These are phyloP conservation scores for Euura saliciscinereae DNA, from an alignment of 1,140 invertebrate genomes.

Conservation along the genomic window DNA sequence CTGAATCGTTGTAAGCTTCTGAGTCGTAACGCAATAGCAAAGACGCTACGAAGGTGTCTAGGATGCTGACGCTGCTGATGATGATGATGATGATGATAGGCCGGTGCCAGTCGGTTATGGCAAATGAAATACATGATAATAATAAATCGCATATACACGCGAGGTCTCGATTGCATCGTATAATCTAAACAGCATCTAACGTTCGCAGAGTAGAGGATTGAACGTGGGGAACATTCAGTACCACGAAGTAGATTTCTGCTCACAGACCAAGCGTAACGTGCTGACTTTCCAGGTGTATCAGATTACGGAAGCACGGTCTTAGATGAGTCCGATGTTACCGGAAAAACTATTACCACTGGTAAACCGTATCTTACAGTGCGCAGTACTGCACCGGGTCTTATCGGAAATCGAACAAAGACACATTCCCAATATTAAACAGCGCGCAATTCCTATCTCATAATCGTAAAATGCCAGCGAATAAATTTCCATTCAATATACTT, in stretches of 20 bases:
- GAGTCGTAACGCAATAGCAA: not conserved
- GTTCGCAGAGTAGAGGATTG: not conserved
- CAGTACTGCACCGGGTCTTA: no score
- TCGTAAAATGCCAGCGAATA: not conserved
- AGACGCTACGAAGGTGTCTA: not conserved
- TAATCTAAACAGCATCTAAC: not conserved
- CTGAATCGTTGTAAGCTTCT: no score
- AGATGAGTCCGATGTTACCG: not conserved
- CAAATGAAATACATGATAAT: conserved; percentile 4
- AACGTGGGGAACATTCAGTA: not conserved
- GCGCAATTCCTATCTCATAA: not conserved
- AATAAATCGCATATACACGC: conserved; percentile 1
- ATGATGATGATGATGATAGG: not conserved
- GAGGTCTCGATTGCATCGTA: not conserved
- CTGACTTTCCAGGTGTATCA: conserved; percentile 2
- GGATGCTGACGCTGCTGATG: not conserved
- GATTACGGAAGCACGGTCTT: not conserved
- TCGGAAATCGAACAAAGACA: not conserved
- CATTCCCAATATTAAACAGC: not conserved
- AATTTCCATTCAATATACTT: not conserved
- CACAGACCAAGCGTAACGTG: not conserved
- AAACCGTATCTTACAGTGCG: not conserved
- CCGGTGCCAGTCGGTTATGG: not conserved
- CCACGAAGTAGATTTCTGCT: not conserved
- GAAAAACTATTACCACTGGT: not conserved